phyloP scores from a whole-genome alignment of 2,113 vertebrate species.

The Tenrec ecaudatus region DNA sequence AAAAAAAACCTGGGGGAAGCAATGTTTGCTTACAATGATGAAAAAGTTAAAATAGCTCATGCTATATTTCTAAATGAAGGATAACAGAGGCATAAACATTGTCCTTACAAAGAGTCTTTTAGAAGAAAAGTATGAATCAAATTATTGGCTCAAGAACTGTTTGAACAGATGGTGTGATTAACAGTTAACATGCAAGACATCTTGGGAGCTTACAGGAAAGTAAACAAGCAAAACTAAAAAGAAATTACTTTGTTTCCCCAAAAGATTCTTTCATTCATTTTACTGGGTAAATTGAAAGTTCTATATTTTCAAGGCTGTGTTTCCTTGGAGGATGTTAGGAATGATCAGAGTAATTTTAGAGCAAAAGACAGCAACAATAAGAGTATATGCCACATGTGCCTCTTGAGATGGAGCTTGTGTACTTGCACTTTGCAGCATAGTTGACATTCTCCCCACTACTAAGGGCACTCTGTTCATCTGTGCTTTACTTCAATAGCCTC shows the following conservation, averaged over 20 bases:
- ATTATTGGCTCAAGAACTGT: conserved; percentile 85
- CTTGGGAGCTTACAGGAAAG: conserved; percentile 88
- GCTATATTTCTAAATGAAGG: conserved; percentile 87
- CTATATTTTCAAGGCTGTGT: conserved; percentile 65
- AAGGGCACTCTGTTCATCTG: not conserved
- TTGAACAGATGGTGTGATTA: conserved; percentile 90
- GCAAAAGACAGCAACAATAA: not conserved
- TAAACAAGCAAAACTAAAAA: conserved; percentile 85
- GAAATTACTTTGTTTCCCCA: conserved; percentile 84
- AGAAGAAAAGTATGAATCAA: conserved; percentile 86
- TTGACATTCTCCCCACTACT: not conserved
- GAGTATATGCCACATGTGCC: too few relatives aligned
- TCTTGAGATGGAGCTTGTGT: not conserved
- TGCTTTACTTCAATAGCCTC: not conserved
- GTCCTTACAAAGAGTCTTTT: conserved; percentile 86
- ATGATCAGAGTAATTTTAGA: conserved; percentile 11
- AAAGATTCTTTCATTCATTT: conserved; percentile 87
- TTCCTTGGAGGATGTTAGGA: conserved; percentile 49
- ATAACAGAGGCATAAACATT: conserved; percentile 89
- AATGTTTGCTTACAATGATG: conserved; percentile 85
- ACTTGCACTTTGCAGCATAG: not conserved
- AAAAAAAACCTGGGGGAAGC: conserved; percentile 68
- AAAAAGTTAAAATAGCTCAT: conserved; percentile 87
- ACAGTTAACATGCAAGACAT: conserved; percentile 89
- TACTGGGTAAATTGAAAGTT: conserved; percentile 78